Evolutionary conservation across 2,797 vertebrate genomes (phyloP), one percentile per base, ranked within the genome.

Genomic region (Pangasius krempfi): DNA sequence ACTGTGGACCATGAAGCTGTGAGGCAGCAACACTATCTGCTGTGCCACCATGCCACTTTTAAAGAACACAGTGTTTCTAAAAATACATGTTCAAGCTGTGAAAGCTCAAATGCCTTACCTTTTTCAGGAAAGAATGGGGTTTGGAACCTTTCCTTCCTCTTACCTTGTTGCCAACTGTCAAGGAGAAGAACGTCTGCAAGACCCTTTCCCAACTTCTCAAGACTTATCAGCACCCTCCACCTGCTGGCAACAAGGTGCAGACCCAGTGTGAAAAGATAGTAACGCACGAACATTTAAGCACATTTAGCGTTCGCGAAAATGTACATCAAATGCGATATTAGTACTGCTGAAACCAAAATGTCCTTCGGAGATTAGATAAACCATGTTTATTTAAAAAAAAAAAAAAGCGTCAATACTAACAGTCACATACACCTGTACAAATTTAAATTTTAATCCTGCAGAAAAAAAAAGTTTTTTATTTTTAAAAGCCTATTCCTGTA

Each of bases 161-260:
- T 58, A 98, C 98, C 4, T 95, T 99, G 83, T 96, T 99, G 90
- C 98, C 98, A 92, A 96, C 97, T 75, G 94, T 98, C 93, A 99
- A 99, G 92, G 99, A 99, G 95, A 99, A 99, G 95, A 98, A 97
- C 85, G 97, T 99, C 88, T 97, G 99, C 86, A 99, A 99, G 94
- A 96, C 96, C 56, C 96, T 99, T 60, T 98, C 99, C 7, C 98
- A 99, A 95, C 96, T 98, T 93, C 96, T 99, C 90, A 99, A 99
- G 95, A 98, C 97, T 40, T 98, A 99, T 93, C 99, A 99, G 95
- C 97, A 96, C 92, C 97, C 98, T 90, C 97, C 97, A 88, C 97
- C 98, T 76, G 96, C 97, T 0, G 95, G 97, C 93, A 98, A 97
- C 96, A 99, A 99, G 98, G 99, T 99, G 94, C 86, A 72, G 84